These are phyloP conservation scores for Colossoma macropomum DNA, from an alignment of 2,113 vertebrate genomes.

Conservation along the genomic window DNA sequence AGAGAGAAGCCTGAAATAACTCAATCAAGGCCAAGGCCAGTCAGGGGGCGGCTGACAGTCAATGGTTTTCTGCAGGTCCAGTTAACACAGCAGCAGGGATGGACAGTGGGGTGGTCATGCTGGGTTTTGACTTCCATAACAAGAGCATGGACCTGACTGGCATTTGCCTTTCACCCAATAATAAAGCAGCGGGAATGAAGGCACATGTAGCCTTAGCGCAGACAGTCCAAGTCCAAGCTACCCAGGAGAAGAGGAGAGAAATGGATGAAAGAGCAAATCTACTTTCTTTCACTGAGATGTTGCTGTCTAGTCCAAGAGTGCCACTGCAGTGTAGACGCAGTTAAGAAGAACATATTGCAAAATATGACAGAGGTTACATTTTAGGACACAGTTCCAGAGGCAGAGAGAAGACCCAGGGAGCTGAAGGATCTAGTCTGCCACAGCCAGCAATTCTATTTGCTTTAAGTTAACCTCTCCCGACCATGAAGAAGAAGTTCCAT, in stretches of 20 bases:
- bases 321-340: neutral
- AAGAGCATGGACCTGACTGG: neutral
- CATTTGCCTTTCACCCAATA: constrained; percentile 29
- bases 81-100: constrained; percentile 49
- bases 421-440: constrained; percentile 16
- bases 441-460: constrained; percentile 20
- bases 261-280: constrained; percentile 24
- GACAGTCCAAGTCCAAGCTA: constrained; percentile 10
- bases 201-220: constrained; percentile 5
- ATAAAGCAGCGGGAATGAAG: constrained; percentile 48
- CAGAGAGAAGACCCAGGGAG: constrained; percentile 9
- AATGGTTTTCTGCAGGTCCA: constrained; percentile 36
- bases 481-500: constrained; percentile 9
- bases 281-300: constrained; percentile 21
- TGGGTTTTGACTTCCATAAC: constrained; percentile 15
- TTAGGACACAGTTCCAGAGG: constrained; percentile 14
- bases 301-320: constrained; percentile 25
- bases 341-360: constrained; percentile 16
- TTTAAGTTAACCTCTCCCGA: constrained; percentile 11
- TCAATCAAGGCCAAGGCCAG: constrained; percentile 48
- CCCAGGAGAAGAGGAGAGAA: constrained; percentile 20
- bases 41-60: constrained; percentile 44
- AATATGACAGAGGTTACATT: constrained; percentile 39
- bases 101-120: constrained; percentile 36
- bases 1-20: constrained; percentile 52